Base-by-base conservation (phyloP, 2,797 vertebrate species). In the Natrix natrix region DNA sequence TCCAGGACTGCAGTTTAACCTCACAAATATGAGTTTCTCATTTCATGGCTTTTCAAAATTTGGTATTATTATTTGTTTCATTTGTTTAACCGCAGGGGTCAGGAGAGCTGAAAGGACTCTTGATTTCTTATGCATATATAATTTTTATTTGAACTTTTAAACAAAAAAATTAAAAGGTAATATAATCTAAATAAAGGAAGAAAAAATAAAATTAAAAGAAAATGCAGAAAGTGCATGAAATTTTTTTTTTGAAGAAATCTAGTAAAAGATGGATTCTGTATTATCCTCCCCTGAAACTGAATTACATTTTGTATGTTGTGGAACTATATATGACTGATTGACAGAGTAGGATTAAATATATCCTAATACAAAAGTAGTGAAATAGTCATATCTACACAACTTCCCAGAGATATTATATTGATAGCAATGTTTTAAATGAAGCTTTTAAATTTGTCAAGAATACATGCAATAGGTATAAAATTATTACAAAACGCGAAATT, bases 21-120 rank as follows among this genome's bases (percentile, higher is more conserved):
- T 86, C 63, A 8, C 0, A 91, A 92, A 94, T 95, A 91, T 93
- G 89, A 22, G 92, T 91, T 89, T 94, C 60, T 88, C 88, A 90
- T 94, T 93, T 95, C 94, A 91, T 94, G 92, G 93, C 55, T 20
- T 94, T 94, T 95, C 94, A 97, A 94, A 94, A 95, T 93, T 95
- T 94, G 95, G 93, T 91, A 26, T 59, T 91, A 94, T 91, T 86
- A 63, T 94, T 95, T 91, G 8, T 63, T 95, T 95, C 95, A 93
- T 95, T 93, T 92, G 90, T 0, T 0, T 93, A 94, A 91, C 37
- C 3, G 20, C 2, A 20, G 8, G 17, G 74, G 37, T 78, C 37
- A 43, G 37, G 74, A 74, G 8, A 22, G 37, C 37, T 78, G 20
- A 78, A 78, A 78, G 8, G 11, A 43, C 17, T 20, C 17, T 48